Evolutionary conservation across 2,888 invertebrate genomes (phyloP), one percentile per base, ranked within the genome.

Genomic region (Gibbula magus): DNA sequence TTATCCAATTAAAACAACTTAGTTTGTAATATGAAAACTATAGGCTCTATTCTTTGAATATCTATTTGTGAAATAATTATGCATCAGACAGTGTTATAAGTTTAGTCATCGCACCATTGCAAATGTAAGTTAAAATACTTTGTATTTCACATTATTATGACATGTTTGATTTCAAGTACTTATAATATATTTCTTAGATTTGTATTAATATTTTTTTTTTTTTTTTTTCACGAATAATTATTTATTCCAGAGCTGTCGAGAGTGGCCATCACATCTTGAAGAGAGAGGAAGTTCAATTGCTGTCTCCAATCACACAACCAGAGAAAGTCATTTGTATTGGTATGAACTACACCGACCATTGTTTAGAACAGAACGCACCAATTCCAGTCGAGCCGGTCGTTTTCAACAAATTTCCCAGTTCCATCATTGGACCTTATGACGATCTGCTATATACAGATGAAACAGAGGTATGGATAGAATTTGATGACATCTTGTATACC

Each of bases 321-420:
- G 97, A 97, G 89, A 98, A 98, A 93, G 95, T 98, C 0, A 94
- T 96, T 0, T 97, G 97, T 89, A 95, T 97, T 18, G 97, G 97
- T 0, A 94, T 97, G 81, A 98, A 98, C 93, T 98, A 98, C 93
- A 94, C 94, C 78, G 97, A 97, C 56, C 97, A 97, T 89, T 97
- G 97, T 88, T 94, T 95, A 77, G 97, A 98, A 90, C 97, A 97
- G 91, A 96, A 96, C 25, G 91, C 95, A 20, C 94, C 95, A 0
- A 93, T 95, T 1, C 96, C 96, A 0, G 94, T 94, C 22, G 96
- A 96, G 83, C 98, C 98, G 0, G 96, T 97, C 91, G 95, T 97
- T 86, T 98, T 97, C 93, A 96, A 95, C 92, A 98, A 98, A 93
- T 97, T 97, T 90, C 94, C 96, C 0, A 96, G 96, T 84, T 94